phyloP scores from a whole-genome alignment of 2,797 vertebrate genomes.

The Crax fasciolata region DNA sequence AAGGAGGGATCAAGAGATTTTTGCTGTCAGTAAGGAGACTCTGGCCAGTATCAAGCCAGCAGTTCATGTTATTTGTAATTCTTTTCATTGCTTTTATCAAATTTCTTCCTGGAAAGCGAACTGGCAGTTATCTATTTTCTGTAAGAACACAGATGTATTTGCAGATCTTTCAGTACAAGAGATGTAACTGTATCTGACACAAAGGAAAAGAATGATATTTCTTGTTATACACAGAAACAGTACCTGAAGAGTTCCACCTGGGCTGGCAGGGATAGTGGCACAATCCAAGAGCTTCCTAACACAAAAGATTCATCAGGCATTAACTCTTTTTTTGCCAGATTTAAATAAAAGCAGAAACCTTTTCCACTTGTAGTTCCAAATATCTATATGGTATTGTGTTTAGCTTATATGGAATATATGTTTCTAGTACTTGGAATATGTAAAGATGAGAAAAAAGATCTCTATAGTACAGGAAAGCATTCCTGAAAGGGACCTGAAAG shows the following conservation, averaged over 20 bases:
- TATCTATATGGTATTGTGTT: not conserved
- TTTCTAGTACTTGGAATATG: not conserved
- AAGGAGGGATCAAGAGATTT: not conserved
- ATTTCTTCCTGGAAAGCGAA: conserved; percentile 45
- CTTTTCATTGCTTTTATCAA: not conserved
- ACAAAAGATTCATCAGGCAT: conserved; percentile 27
- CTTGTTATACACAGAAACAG: not conserved
- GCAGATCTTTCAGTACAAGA: not conserved
- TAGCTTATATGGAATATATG: not conserved
- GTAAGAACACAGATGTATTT: not conserved
- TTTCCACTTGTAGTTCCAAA: not conserved
- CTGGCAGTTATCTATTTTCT: not conserved
- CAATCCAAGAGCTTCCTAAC: conserved; percentile 48
- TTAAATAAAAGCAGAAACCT: not conserved
- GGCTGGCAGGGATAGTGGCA: conserved; percentile 57
- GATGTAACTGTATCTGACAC: not conserved
- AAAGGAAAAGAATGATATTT: not conserved
- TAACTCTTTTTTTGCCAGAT: conserved; percentile 71
- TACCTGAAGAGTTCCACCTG: conserved; percentile 59
- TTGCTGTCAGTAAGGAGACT: not conserved
- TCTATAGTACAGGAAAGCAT: not conserved
- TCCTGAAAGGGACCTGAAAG: not conserved
- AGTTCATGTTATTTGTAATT: not conserved
- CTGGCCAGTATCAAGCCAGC: not conserved
- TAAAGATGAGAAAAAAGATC: not conserved